Percentiles rank a stretch among this genome's conserved stretches.
These are phyloP conservation scores for Zosterops japonicus DNA, from an alignment of 2,113 vertebrate genomes.

Conservation along the genomic window DNA sequence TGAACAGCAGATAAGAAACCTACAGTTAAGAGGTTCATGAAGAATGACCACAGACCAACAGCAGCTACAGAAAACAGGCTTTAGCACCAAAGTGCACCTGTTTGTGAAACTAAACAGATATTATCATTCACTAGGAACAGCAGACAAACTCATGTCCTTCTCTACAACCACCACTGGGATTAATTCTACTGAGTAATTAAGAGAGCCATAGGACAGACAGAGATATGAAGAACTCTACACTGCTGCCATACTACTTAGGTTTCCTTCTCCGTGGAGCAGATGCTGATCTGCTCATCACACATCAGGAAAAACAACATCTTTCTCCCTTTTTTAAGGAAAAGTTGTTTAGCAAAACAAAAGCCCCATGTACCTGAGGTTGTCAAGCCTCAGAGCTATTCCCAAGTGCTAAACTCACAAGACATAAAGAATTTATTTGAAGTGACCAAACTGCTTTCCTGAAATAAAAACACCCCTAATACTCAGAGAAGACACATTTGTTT, in stretches of 20 bases:
- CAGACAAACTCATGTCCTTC: neutral
- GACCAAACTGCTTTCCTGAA: neutral
- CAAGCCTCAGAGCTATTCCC: neutral
- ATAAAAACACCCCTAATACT: neutral
- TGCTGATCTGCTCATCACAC: neutral
- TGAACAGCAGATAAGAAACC: neutral
- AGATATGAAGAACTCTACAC: accelerated
- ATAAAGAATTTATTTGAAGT: neutral
- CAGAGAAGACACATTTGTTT: neutral
- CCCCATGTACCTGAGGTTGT: accelerated
- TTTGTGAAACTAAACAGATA: neutral
- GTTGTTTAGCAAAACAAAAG: neutral
- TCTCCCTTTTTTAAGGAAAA: neutral
- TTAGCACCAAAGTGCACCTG: neutral
- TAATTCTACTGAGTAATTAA: neutral
- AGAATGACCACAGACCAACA: neutral
- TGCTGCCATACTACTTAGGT: neutral
- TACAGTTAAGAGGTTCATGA: neutral
- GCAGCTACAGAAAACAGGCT: neutral
- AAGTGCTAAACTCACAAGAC: neutral
- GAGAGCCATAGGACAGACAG: neutral
- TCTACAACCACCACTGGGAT: neutral
- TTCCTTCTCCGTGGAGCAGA: neutral
- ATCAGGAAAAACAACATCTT: neutral
- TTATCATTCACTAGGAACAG: neutral